phyloP scores from a whole-genome alignment of 2,888 invertebrate genomes.

The Ligdia adustata region DNA sequence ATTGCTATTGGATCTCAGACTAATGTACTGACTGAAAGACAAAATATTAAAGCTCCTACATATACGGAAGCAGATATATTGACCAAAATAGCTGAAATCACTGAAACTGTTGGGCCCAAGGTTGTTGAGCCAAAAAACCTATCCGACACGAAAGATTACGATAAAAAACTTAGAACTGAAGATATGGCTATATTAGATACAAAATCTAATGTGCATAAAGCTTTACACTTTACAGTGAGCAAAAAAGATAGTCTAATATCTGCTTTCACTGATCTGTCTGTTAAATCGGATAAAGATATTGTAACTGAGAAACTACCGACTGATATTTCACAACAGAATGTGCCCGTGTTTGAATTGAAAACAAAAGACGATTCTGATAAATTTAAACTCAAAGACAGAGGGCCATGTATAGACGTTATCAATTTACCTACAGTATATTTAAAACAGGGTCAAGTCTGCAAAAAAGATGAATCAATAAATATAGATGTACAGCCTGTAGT shows the following conservation, averaged over 20 bases:
- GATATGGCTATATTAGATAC: slow-evolving; percentile 2
- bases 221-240: neutral
- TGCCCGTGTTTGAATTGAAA: neutral
- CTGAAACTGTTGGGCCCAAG: slow-evolving; percentile 17
- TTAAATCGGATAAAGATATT: slow-evolving; percentile 3
- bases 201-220: neutral
- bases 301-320: neutral
- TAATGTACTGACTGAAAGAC: slow-evolving; percentile 3
- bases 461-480: neutral
- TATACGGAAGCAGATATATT: slow-evolving; percentile 20
- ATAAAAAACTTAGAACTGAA: slow-evolving; percentile 8
- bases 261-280: neutral
- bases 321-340: neutral
- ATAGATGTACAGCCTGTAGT: neutral
- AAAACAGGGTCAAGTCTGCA: too few relatives aligned
- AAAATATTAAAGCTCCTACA: neutral
- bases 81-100: slow-evolving; percentile 13
- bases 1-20: slow-evolving; percentile 18
- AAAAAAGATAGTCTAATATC: neutral
- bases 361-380: neutral
- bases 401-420: neutral
- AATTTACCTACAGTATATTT: neutral
- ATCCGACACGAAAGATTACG: slow-evolving; percentile 2
- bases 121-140: slow-evolving; percentile 14
- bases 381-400: neutral